These are phyloP conservation scores for Glyptemys insculpta DNA, from an alignment of 2,797 vertebrate species.

Conservation along the genomic window DNA sequence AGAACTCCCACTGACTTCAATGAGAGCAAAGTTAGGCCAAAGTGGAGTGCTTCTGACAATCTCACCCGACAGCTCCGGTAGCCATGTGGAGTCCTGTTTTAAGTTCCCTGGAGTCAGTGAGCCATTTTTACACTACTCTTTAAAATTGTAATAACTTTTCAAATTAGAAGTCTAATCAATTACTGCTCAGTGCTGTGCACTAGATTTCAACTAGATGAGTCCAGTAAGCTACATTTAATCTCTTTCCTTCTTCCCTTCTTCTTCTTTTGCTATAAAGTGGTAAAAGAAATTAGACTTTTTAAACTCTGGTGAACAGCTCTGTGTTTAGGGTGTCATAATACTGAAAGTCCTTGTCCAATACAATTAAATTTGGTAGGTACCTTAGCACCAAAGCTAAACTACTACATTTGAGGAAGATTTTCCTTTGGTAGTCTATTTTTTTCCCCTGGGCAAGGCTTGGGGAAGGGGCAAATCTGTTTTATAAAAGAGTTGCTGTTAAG, in stretches of 20 bases:
- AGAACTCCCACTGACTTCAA: neutral
- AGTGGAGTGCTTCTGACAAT: neutral
- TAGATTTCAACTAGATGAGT: neutral
- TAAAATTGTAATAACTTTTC: fast-evolving
- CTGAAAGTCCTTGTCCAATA: neutral
- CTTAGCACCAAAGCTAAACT: neutral
- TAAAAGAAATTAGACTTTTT: neutral
- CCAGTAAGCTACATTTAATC: neutral
- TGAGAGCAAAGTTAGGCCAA: neutral
- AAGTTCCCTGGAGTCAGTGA: neutral
- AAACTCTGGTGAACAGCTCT: neutral
- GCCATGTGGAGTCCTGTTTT: neutral
- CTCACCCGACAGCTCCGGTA: neutral
- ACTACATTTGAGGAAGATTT: neutral
- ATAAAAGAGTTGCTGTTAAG: neutral
- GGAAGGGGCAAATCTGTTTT: neutral
- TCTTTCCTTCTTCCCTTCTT: neutral
- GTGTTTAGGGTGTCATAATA: neutral
- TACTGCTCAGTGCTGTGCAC: neutral
- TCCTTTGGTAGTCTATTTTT: neutral
- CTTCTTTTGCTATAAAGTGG: neutral
- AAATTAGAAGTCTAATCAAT: neutral
- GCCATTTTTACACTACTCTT: neutral
- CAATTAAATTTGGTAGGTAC: neutral
- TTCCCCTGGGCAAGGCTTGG: neutral